A percentile compares a stretch with the other conserved stretches of the same genome.
phyloP scores from a whole-genome alignment of 2,888 invertebrate genomes.

The Galeruca laticollis region DNA sequence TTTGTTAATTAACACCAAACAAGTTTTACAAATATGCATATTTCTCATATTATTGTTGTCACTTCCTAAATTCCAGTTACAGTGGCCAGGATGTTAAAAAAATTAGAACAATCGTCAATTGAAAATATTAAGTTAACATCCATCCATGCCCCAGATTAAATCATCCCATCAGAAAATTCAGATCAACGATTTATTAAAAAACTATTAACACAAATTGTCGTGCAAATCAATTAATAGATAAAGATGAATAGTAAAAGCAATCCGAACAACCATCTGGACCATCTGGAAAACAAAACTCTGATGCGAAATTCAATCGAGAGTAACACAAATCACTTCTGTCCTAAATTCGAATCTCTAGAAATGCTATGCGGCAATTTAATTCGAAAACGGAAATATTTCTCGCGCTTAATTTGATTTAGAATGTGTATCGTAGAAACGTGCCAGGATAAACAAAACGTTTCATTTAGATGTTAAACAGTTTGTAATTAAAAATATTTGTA shows the following conservation, averaged over 20 bases:
- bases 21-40: too few relatives aligned
- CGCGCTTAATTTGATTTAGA: background rate
- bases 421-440: background rate
- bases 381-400: constrained; percentile 3
- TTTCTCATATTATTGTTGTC: too few relatives aligned
- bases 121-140: background rate
- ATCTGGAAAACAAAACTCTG: constrained; percentile 1
- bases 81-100: background rate
- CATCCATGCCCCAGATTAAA: background rate
- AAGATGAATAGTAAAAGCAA: constrained; percentile 1
- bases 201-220: constrained; percentile 4
- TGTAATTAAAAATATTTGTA: background rate
- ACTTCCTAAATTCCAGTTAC: too few relatives aligned
- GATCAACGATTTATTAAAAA: constrained; percentile 10
- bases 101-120: background rate
- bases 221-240: constrained; percentile 5
- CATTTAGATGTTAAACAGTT: background rate
- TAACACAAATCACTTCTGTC: constrained; percentile 14
- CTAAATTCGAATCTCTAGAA: constrained; percentile 1
- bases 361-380: background rate
- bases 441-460: constrained; percentile 4
- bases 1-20: too few relatives aligned
- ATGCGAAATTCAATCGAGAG: constrained; percentile 8
- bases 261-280: background rate
- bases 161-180: background rate